Evolutionary conservation across 2,797 vertebrate species (phyloP), one percentile per base, ranked within the genome.

Genomic region (Echiichthys vipera): DNA sequence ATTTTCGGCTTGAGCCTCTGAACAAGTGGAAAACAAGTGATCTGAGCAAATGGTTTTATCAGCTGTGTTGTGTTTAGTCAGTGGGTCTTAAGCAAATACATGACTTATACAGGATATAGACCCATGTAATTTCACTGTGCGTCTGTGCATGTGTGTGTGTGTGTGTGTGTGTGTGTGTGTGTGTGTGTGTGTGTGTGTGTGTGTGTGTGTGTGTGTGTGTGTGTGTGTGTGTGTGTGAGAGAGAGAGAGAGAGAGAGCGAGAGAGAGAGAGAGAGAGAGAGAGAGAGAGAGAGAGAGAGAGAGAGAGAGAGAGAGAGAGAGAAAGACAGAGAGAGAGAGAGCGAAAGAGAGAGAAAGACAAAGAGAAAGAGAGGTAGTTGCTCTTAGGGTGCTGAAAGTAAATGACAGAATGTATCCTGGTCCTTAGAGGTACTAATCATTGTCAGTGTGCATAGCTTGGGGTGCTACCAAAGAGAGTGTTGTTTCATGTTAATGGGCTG

Each of bases 351-450:
- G n/a, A n/a, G n/a, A n/a, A n/a, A n/a, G n/a, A n/a, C n/a, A n/a
- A n/a, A n/a, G n/a, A n/a, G n/a, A n/a, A n/a, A n/a, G n/a, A n/a
- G 79, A 72, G 32, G 42, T 30, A 34, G 57, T 68, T 55, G 30
- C 58, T 67, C 45, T 63, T 32, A 50, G 54, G 76, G 57, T 43
- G 66, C 27, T 63, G 72, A 83, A 81, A 85, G 74, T 77, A 82
- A 91, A 91, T 90, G 36, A 77, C 63, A 77, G 74, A 61, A 77
- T 90, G 86, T 80, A 77, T 80, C 37, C 56, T 53, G 7, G 14
- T 80, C 39, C 62, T 74, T 76, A 57, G 56, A 90, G 69, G 72
- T 53, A 86, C 78, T 81, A 83, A 89, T 91, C 77, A 84, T 74
- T 90, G 80, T 84, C 87, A 86, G 70, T 8, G 15, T 76, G 27